Percentiles rank a stretch among this genome's conserved stretches.
phyloP scores from a whole-genome alignment of 2,113 vertebrate species.

The Rhegmatorhina hoffmannsi region DNA sequence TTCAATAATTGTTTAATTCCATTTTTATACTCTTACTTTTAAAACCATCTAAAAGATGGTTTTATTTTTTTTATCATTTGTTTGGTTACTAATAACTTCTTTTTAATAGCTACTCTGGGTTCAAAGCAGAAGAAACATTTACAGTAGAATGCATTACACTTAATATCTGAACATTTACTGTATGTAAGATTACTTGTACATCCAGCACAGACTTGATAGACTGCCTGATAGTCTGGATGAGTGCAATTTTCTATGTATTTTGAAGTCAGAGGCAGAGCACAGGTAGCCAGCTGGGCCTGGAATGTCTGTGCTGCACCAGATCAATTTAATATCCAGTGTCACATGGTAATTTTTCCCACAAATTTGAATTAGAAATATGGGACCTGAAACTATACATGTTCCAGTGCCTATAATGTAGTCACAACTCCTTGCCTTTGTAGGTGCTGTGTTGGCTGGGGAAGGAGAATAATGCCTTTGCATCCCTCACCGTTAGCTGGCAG shows the following conservation, averaged over 20 bases:
- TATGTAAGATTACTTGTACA: background rate
- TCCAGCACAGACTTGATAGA: background rate
- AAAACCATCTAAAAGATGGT: background rate
- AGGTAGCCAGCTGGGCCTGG: background rate
- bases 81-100: background rate
- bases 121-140: background rate
- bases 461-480: background rate
- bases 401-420: background rate
- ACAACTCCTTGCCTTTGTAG: background rate
- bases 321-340: background rate
- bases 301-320: background rate
- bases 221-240: background rate
- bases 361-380: background rate
- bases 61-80: background rate
- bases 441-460: background rate
- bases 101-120: background rate
- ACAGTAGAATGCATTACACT: background rate
- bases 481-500: background rate
- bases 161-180: background rate
- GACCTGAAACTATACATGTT: background rate
- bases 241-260: background rate
- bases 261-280: background rate
- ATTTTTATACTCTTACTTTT: background rate
- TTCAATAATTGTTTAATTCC: accelerated
- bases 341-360: background rate